A percentile compares a stretch with the other conserved stretches of the same genome.
These are phyloP conservation scores for Oenanthe oenanthe DNA, from an alignment of 2,113 vertebrate genomes.

Conservation along the genomic window DNA sequence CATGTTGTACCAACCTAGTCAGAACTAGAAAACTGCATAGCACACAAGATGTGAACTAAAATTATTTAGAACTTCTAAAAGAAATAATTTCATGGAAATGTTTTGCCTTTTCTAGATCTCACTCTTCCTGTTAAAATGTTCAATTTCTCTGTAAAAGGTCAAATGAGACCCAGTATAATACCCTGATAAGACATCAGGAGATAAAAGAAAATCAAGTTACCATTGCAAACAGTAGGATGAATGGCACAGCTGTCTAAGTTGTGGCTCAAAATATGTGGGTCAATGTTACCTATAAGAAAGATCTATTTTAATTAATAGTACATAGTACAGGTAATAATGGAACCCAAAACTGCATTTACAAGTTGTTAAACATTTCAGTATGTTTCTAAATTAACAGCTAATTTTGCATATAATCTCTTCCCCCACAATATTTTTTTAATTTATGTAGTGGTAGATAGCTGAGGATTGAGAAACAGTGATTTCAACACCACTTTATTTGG, in stretches of 20 bases:
- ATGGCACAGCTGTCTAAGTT: neutral
- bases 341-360: neutral
- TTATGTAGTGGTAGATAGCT: neutral
- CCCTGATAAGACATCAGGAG: neutral
- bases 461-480: neutral
- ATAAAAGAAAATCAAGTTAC: neutral
- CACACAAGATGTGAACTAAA: neutral
- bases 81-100: neutral
- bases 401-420: neutral
- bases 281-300: neutral
- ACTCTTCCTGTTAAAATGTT: neutral
- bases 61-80: neutral
- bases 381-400: neutral
- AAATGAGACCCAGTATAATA: neutral
- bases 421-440: neutral
- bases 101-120: neutral
- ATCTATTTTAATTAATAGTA: neutral
- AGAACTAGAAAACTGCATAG: neutral
- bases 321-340: neutral
- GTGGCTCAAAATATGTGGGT: neutral
- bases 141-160: neutral
- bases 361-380: neutral
- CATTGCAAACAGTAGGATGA: neutral
- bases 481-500: neutral
- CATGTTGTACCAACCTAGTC: accelerated